Conservation (phyloP, 2,888 invertebrate species). For the Noctua fimbriata region DNA sequence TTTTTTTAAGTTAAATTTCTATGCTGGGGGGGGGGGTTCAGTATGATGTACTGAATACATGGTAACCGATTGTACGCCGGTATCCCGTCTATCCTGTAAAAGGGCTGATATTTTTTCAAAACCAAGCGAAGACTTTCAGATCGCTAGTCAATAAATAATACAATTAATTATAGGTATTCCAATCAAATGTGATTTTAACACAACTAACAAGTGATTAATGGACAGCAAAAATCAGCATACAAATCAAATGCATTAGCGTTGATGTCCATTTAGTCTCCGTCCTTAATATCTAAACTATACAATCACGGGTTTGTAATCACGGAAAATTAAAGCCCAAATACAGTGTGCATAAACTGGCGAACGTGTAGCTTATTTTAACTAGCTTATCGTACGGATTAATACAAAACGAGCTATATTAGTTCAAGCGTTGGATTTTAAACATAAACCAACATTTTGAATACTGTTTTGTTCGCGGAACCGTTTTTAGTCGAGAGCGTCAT, state of each 20-base stretch:
- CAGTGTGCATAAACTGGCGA: slow-evolving; percentile 55
- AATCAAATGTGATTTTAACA: slow-evolving; percentile 42
- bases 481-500: slow-evolving; percentile 35
- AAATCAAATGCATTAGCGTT: slow-evolving; percentile 56
- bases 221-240: slow-evolving; percentile 58
- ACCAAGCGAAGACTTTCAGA: neutral
- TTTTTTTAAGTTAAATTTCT: no score
- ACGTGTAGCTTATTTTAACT: slow-evolving; percentile 49
- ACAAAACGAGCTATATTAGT: slow-evolving; percentile 54
- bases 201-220: slow-evolving; percentile 41
- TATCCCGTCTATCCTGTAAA: neutral
- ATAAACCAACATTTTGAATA: slow-evolving; percentile 41
- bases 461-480: slow-evolving; percentile 37
- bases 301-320: slow-evolving; percentile 57
- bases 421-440: slow-evolving; percentile 46
- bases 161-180: slow-evolving; percentile 10
- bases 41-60: neutral
- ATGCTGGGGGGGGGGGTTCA: neutral
- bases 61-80: neutral
- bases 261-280: slow-evolving; percentile 22
- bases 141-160: slow-evolving; percentile 9
- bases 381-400: slow-evolving; percentile 54
- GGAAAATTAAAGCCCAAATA: slow-evolving; percentile 63
- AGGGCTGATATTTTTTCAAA: neutral
- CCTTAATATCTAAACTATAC: slow-evolving; percentile 59